These are phyloP conservation scores for Lysandra bellargus DNA, from an alignment of 2,888 invertebrate genomes.

Conservation along the genomic window DNA sequence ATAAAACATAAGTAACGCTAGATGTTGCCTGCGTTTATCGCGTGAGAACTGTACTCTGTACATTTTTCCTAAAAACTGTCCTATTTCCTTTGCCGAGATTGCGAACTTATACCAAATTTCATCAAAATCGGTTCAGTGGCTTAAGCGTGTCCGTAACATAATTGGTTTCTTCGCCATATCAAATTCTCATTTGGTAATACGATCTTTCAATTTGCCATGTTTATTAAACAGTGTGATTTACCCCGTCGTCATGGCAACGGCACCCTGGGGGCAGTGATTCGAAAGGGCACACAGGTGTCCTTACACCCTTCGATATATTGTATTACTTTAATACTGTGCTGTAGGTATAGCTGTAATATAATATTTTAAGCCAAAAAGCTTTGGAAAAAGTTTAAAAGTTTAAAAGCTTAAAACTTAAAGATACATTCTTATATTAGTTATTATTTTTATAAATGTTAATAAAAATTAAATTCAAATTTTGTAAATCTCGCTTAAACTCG, in stretches of 20 bases:
- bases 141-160: background rate
- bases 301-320: constrained; percentile 4
- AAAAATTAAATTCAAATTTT: too few relatives aligned
- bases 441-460: too few relatives aligned
- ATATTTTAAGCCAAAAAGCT: background rate
- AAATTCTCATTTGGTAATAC: background rate
- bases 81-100: too few relatives aligned
- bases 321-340: background rate
- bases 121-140: background rate
- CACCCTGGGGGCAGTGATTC: constrained; percentile 5
- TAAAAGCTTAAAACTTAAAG: too few relatives aligned
- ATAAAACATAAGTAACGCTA: too few relatives aligned
- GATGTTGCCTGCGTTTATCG: too few relatives aligned
- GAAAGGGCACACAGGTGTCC: constrained; percentile 17
- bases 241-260: background rate
- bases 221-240: constrained; percentile 4
- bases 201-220: constrained; percentile 9
- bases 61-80: background rate
- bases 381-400: too few relatives aligned
- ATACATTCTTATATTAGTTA: too few relatives aligned
- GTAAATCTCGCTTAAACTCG: too few relatives aligned
- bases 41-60: too few relatives aligned
- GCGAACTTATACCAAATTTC: background rate
- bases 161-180: background rate
- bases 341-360: background rate